Conservation (phyloP, 2,113 vertebrate genomes). For the Sinocyclocheilus rhinocerous region DNA sequence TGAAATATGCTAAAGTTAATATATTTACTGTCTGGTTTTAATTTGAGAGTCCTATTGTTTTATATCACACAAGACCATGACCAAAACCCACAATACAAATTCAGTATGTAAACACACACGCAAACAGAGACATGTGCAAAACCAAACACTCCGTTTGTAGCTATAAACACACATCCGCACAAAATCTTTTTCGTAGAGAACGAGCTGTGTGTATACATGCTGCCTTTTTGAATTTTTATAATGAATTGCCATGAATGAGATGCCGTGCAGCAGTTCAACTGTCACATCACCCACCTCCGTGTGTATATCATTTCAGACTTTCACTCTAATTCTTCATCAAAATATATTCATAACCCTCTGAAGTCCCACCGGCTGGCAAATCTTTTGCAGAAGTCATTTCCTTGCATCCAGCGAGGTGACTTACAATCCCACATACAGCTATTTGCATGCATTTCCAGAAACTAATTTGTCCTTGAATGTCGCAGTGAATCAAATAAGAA, state of each 20-base stretch:
- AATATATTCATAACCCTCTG: not conserved
- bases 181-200: not conserved
- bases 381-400: constrained; percentile 27
- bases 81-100: constrained; percentile 36
- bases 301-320: constrained; percentile 2
- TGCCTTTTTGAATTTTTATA: constrained; percentile 1
- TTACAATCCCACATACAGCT: constrained; percentile 3
- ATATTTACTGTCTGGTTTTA: constrained; percentile 35
- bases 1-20: not conserved
- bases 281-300: not conserved
- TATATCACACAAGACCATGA: not conserved
- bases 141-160: constrained; percentile 10
- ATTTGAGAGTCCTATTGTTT: constrained; percentile 39
- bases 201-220: not conserved
- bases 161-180: not conserved
- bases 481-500: constrained; percentile 29
- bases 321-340: not conserved
- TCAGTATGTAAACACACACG: constrained; percentile 12
- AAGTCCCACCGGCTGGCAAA: constrained; percentile 19
- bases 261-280: not conserved
- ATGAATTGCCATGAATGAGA: constrained; percentile 22
- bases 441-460: constrained; percentile 42
- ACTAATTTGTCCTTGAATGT: constrained; percentile 10
- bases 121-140: constrained; percentile 14
- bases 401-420: not conserved